phyloP scores from a whole-genome alignment of 2,113 vertebrate species.

The Paradoxurus hermaphroditus region DNA sequence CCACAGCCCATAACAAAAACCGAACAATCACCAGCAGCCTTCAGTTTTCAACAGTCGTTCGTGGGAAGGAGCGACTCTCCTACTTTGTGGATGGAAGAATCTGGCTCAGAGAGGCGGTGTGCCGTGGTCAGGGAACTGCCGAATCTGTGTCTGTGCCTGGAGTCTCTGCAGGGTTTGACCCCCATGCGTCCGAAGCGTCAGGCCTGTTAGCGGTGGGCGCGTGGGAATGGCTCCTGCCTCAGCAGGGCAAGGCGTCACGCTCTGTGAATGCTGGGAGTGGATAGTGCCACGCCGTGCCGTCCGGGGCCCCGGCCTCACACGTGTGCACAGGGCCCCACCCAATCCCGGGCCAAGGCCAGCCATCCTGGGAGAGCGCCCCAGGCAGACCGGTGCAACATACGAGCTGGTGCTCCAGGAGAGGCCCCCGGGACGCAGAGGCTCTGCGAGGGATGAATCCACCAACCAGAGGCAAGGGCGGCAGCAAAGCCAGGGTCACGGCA shows the following conservation, averaged over 20 bases:
- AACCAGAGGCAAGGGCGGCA: slow-evolving; percentile 20
- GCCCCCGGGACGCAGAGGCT: background rate
- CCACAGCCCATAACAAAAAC: background rate
- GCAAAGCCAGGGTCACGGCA: background rate
- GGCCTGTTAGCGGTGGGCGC: background rate
- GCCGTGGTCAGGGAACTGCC: background rate
- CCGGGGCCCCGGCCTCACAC: background rate
- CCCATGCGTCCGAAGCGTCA: background rate
- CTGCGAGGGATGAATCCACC: background rate
- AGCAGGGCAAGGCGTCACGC: background rate
- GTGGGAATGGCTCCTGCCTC: fast-evolving
- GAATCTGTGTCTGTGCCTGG: background rate
- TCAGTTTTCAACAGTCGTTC: no score
- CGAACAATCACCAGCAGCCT: no score
- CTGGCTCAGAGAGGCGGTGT: background rate
- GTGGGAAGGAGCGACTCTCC: background rate
- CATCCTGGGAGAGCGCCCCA: background rate
- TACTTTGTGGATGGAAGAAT: background rate
- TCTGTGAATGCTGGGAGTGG: fast-evolving
- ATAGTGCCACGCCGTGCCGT: fast-evolving
- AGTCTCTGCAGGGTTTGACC: fast-evolving
- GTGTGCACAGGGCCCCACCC: background rate
- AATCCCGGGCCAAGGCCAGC: background rate
- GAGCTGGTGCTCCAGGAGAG: background rate
- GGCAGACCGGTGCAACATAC: background rate